These are phyloP conservation scores for Oryzias sinensis DNA, from an alignment of 2,797 vertebrate genomes.

Conservation along the genomic window DNA sequence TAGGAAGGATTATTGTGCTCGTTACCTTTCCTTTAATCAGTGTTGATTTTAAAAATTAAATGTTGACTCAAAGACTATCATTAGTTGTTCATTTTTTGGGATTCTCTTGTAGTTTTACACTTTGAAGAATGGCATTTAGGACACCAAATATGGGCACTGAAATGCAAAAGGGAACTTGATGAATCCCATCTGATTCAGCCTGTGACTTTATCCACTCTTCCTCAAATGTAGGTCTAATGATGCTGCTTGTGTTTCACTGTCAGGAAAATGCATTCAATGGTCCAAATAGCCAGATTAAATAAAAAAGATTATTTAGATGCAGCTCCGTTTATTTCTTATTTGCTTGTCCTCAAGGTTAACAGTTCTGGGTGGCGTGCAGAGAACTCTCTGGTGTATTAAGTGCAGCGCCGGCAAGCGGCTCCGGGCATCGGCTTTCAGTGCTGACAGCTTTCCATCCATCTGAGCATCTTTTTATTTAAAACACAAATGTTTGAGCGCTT, in stretches of 20 bases:
- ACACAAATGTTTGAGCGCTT: not conserved
- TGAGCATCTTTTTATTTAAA: conserved; percentile 18
- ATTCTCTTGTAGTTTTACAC: too few species aligned
- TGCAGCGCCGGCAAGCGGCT: conserved; percentile 13
- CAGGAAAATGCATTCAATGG: not conserved
- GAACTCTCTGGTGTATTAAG: conserved; percentile 32
- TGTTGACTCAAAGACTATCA: too few species aligned
- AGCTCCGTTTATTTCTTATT: not conserved
- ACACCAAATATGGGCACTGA: not conserved
- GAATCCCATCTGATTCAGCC: not conserved
- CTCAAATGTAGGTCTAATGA: not conserved
- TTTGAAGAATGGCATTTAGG: too few species aligned
- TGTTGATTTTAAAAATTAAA: too few species aligned
- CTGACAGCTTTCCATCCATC: conserved; percentile 36
- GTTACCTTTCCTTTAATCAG: too few species aligned
- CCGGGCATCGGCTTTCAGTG: conserved; percentile 30
- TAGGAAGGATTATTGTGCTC: too few species aligned
- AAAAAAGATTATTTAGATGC: not conserved
- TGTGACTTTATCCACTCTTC: not conserved
- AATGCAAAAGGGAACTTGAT: not conserved
- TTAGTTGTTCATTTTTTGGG: too few species aligned
- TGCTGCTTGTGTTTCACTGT: not conserved
- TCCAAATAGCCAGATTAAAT: not conserved
- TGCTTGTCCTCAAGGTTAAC: conserved; percentile 40
- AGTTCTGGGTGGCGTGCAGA: not conserved